A percentile compares a stretch with the other conserved stretches of the same genome.
phyloP scores from a whole-genome alignment of 1,140 invertebrate genomes.

The Lepidurus apus region DNA sequence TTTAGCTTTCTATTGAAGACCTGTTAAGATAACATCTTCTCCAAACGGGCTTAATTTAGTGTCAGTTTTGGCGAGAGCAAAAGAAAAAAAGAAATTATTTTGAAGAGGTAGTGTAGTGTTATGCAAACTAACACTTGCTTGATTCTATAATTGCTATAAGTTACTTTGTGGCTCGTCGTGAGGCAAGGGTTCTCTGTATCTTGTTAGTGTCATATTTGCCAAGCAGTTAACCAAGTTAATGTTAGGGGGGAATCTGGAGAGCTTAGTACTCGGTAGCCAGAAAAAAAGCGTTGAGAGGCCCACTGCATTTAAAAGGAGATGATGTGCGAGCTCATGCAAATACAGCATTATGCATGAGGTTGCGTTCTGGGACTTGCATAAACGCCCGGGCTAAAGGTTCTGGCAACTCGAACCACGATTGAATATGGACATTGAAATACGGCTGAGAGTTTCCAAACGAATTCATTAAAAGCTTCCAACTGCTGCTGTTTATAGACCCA shows the following conservation, averaged over 20 bases:
- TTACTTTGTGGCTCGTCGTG: neutral
- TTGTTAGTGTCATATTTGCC: slow-evolving; percentile 22
- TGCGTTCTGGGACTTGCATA: neutral
- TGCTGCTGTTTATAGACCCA: neutral
- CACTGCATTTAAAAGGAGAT: neutral
- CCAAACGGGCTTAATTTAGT: slow-evolving; percentile 15
- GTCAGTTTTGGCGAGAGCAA: neutral
- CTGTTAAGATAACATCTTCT: neutral
- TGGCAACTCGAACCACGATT: neutral
- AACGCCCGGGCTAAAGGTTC: neutral
- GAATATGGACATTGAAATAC: slow-evolving; percentile 19
- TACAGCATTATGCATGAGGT: slow-evolving; percentile 5
- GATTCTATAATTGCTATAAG: slow-evolving; percentile 15
- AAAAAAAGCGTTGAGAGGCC: neutral
- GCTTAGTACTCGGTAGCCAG: slow-evolving; percentile 7
- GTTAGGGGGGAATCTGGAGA: neutral
- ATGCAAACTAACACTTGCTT: slow-evolving; percentile 19
- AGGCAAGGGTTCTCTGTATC: neutral
- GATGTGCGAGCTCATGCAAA: slow-evolving; percentile 18
- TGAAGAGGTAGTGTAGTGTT: neutral
- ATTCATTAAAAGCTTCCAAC: slow-evolving; percentile 6
- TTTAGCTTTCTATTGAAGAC: neutral
- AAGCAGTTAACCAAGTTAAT: slow-evolving; percentile 17
- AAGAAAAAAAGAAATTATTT: no score
- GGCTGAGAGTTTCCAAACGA: neutral